Evolutionary conservation across 2,888 invertebrate species (phyloP), one percentile per base, ranked within the genome.

Genomic region (Miltochrista miniata): DNA sequence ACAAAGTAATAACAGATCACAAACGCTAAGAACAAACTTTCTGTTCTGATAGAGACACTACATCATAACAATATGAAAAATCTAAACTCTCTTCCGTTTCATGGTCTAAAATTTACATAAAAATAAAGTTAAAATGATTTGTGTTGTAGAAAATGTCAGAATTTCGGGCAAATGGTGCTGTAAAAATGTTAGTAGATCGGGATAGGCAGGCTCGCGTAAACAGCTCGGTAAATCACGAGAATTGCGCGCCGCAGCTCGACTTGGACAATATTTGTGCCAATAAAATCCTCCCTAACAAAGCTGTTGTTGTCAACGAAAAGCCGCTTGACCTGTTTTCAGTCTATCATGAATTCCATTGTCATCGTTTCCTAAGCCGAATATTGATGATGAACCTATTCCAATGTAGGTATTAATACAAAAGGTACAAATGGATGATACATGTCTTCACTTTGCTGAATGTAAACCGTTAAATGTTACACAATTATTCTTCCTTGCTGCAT

Each of bases 241-340:
- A 85, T 80, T 81, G 81, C 76, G 79, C 81, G 81, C 81, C 83
- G 73, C 83, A 81, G 79, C 83, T 83, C 83, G 79, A 83, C 85
- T 86, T 85, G 82, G 83, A 85, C 87, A 87, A 87, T 89, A 88
- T 90, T 89, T 90, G 86, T 87, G 87, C 85, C 88, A 90, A 90
- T 90, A 90, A 87, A 89, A 89, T 85, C 79, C 76, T 82, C 83
- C 79, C 82, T 83, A 81, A 87, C 87, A 88, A 88, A 87, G 86
- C 85, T 89, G 86, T 88, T 88, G 87, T 87, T 89, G 87, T 88
- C 87, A 87, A 79, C 80, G 77, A 71, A 81, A 83, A 83, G 83
- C 85, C 82, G 79, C 71, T 80, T 83, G 85, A 85, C 84, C 85
- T 84, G 82, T 83, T 89, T 82, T 85, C 81, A 82, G 79, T 80